These are phyloP conservation scores for Cololabis saira DNA, from an alignment of 2,113 vertebrate genomes.

Conservation along the genomic window DNA sequence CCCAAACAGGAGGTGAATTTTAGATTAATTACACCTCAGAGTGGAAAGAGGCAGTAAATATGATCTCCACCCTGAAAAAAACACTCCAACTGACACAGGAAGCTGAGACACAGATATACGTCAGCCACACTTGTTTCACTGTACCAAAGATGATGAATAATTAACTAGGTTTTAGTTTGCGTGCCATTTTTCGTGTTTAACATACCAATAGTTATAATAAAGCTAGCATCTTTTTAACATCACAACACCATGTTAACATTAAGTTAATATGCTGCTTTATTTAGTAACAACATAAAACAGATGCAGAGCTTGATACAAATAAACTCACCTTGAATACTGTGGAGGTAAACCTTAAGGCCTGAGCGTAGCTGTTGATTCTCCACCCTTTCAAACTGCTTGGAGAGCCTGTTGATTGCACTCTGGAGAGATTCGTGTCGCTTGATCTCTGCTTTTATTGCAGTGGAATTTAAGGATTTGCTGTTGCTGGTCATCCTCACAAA, in stretches of 20 bases:
- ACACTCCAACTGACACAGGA: constrained; percentile 46
- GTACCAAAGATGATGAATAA: neutral
- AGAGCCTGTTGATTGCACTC: constrained; percentile 74
- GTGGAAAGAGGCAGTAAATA: constrained; percentile 10
- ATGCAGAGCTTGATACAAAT: neutral
- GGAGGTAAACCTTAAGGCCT: constrained; percentile 78
- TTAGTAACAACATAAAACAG: neutral
- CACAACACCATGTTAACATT: neutral
- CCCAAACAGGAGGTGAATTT: neutral
- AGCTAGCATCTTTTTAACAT: neutral
- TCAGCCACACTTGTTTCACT: constrained; percentile 12
- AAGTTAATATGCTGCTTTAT: neutral
- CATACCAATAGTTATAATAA: neutral
- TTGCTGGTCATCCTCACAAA: constrained; percentile 79
- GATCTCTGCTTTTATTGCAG: constrained; percentile 83
- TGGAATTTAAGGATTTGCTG: constrained; percentile 77
- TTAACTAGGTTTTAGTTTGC: neutral
- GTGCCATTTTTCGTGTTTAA: neutral
- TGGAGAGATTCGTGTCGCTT: constrained; percentile 80
- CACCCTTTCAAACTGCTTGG: constrained; percentile 81
- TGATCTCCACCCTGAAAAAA: neutral
- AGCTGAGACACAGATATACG: constrained; percentile 40
- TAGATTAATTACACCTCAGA: neutral
- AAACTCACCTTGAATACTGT: constrained; percentile 83
- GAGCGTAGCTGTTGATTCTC: constrained; percentile 77